These are phyloP conservation scores for Formica exsecta DNA, from an alignment of 1,140 invertebrate genomes.

Conservation along the genomic window DNA sequence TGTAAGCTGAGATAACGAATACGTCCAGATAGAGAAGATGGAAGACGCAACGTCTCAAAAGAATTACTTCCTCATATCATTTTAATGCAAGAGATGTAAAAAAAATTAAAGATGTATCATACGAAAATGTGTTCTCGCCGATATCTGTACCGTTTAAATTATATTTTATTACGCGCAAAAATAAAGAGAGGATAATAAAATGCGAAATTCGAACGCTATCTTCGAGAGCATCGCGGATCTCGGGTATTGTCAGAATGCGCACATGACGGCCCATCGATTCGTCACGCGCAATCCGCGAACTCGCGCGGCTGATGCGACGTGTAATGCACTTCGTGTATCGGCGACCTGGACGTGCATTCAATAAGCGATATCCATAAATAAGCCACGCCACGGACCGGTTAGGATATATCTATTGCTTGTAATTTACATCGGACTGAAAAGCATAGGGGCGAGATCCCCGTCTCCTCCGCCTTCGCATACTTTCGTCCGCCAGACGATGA, in stretches of 20 bases:
- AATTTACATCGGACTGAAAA: conserved; percentile 78
- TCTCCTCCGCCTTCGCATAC: conserved; percentile 53
- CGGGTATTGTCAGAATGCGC: conserved; percentile 32
- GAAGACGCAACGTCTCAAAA: not conserved
- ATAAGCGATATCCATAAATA: conserved; percentile 79
- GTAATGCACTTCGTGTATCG: conserved; percentile 30
- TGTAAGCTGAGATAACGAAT: not conserved
- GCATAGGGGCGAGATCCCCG: conserved; percentile 57
- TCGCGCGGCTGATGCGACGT: conserved; percentile 42
- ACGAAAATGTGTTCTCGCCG: not conserved
- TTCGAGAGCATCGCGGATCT: not conserved
- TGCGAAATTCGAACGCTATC: not conserved
- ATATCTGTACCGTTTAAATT: no score
- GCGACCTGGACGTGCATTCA: conserved; percentile 71
- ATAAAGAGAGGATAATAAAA: not conserved
- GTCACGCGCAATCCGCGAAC: conserved; percentile 52
- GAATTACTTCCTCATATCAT: not conserved
- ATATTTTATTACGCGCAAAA: not conserved
- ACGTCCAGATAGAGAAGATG: not conserved
- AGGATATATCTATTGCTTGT: conserved; percentile 76
- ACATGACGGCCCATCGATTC: conserved; percentile 34
- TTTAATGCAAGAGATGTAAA: conserved; percentile 1
- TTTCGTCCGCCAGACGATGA: conserved; percentile 63
- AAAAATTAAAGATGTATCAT: not conserved
- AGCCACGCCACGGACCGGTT: conserved; percentile 74